Percentiles rank a stretch among this genome's conserved stretches.
Conservation (phyloP, 1,140 invertebrate genomes). For the Drosophila albomicans region DNA sequence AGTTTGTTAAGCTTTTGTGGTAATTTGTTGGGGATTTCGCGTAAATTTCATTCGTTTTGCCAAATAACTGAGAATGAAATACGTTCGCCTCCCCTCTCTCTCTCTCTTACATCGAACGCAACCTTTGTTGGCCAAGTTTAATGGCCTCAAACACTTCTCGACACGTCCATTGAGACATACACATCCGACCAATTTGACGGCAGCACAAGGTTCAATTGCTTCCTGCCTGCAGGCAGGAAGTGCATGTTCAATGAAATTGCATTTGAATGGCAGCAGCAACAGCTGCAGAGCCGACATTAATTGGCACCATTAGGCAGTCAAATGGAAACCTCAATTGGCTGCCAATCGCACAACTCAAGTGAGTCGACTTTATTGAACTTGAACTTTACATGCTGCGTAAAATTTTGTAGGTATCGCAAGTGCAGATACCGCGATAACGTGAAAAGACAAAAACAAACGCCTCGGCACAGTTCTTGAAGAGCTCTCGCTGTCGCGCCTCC, state of each 20-base stretch:
- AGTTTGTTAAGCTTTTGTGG: conserved; percentile 78
- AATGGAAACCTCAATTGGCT: conserved; percentile 9
- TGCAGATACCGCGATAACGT: conserved; percentile 60
- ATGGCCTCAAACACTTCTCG: conserved; percentile 40
- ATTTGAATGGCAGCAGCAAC: conserved; percentile 5
- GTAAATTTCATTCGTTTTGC: conserved; percentile 62
- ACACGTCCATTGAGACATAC: conserved; percentile 33
- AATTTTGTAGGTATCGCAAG: conserved; percentile 61
- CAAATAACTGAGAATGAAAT: conserved; percentile 47
- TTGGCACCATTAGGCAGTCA: conserved; percentile 19
- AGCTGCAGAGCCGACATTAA: conserved; percentile 16
- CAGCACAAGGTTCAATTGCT: conserved; percentile 27
- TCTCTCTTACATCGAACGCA: neutral
- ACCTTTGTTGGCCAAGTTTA: conserved; percentile 30
- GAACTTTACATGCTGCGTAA: conserved; percentile 38
- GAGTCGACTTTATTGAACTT: neutral
- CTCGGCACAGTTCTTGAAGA: conserved; percentile 51
- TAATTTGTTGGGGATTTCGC: conserved; percentile 80
- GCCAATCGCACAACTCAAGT: neutral
- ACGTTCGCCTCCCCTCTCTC: neutral
- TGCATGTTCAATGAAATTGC: conserved; percentile 16
- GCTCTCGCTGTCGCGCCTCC: conserved; percentile 40
- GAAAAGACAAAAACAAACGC: conserved; percentile 70
- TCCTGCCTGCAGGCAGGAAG: conserved; percentile 20
- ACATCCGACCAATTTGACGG: conserved; percentile 47